Percentiles rank a stretch among this genome's conserved stretches.
These are phyloP conservation scores for Macrosoma leucophasiata DNA, from an alignment of 2,888 invertebrate species.

Conservation along the genomic window DNA sequence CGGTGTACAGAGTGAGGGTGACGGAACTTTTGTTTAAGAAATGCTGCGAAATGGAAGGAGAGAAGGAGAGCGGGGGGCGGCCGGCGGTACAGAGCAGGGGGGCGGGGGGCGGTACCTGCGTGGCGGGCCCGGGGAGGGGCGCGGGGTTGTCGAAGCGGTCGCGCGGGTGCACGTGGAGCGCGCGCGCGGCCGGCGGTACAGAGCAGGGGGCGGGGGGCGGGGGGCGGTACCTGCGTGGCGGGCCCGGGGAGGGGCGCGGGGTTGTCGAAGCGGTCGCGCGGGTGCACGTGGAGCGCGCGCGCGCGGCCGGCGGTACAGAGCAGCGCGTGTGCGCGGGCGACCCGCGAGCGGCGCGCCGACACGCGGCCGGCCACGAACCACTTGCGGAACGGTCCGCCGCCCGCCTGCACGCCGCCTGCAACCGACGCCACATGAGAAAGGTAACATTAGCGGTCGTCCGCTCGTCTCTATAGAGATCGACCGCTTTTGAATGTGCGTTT, in stretches of 20 bases:
- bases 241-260: slow-evolving; percentile 43
- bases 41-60: no score
- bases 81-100: no score
- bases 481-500: no score
- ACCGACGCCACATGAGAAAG: no score
- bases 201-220: neutral
- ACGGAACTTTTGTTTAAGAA: no score
- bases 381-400: slow-evolving; percentile 90
- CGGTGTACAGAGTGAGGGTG: no score
- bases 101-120: slow-evolving; percentile 24
- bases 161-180: slow-evolving; percentile 90
- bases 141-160: slow-evolving; percentile 90
- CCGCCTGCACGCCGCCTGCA: slow-evolving; percentile 82
- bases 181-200: slow-evolving; percentile 83
- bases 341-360: slow-evolving; percentile 39
- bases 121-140: slow-evolving; percentile 33
- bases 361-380: slow-evolving; percentile 90
- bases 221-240: slow-evolving; percentile 20
- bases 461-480: no score
- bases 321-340: slow-evolving; percentile 70
- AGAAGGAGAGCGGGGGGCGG: no score
- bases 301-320: slow-evolving; percentile 83
- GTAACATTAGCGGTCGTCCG: no score
- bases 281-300: slow-evolving; percentile 88
- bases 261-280: slow-evolving; percentile 94